These are phyloP conservation scores for Propithecus perrieri DNA, from an alignment of 2,797 vertebrate species.

Conservation along the genomic window DNA sequence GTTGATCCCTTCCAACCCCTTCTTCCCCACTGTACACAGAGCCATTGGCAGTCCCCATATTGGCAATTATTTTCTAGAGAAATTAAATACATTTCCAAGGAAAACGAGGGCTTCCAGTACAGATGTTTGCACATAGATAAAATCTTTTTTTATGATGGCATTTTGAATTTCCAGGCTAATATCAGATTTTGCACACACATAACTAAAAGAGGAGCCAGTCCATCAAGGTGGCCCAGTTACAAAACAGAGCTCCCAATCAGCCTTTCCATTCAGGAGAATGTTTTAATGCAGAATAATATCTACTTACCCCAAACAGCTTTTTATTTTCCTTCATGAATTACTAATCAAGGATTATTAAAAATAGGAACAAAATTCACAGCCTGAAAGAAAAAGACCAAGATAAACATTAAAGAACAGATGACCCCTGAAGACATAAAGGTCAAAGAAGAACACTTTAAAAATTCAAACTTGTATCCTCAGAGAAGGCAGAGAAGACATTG, in stretches of 20 bases:
- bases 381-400: constrained; percentile 8
- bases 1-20: background rate
- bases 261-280: background rate
- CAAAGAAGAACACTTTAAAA: background rate
- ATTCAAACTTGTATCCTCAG: background rate
- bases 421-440: constrained; percentile 10
- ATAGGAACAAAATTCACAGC: constrained; percentile 24
- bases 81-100: background rate
- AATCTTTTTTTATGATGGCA: background rate
- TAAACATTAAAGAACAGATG: background rate
- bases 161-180: background rate
- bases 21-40: background rate
- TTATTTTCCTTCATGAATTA: constrained; percentile 48
- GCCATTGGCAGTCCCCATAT: too few species aligned
- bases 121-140: background rate
- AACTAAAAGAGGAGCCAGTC: background rate
- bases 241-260: background rate
- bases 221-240: background rate
- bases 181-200: background rate
- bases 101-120: background rate
- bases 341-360: constrained; percentile 33
- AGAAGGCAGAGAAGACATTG: background rate
- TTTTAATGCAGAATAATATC: background rate
- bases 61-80: background rate
- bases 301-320: background rate